phyloP scores from a whole-genome alignment of 2,113 vertebrate genomes.

The Propithecus coquereli region DNA sequence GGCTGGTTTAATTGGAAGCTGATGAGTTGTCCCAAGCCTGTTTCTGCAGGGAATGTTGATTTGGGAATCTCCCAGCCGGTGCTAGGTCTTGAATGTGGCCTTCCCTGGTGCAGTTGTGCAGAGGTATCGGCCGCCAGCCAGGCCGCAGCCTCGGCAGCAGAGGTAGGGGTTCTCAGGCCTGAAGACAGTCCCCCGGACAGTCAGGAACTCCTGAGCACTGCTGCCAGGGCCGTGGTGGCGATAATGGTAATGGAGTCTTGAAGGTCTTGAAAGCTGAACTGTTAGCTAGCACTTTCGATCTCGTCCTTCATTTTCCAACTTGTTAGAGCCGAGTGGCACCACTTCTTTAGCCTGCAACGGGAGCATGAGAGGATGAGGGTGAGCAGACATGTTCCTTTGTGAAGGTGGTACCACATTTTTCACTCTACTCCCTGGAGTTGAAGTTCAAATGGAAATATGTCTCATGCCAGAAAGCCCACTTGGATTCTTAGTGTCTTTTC shows the following conservation, averaged over 20 bases:
- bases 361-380: background rate
- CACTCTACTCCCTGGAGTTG: background rate
- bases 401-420: background rate
- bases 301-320: background rate
- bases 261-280: background rate
- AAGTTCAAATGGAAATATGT: background rate
- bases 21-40: conserved; percentile 7
- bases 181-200: no score
- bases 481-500: background rate
- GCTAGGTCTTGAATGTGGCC: accelerated
- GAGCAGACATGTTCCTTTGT: background rate
- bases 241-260: accelerated
- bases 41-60: background rate
- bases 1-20: conserved; percentile 75
- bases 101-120: background rate
- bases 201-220: background rate
- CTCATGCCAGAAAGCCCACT: background rate
- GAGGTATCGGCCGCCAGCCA: background rate
- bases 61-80: conserved; percentile 35
- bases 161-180: background rate
- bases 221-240: background rate
- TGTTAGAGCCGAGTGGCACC: background rate
- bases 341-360: background rate
- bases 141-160: background rate
- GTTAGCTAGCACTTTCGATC: background rate